Base-by-base conservation (phyloP, 2,113 vertebrate species). In the Perognathus longimembris region DNA sequence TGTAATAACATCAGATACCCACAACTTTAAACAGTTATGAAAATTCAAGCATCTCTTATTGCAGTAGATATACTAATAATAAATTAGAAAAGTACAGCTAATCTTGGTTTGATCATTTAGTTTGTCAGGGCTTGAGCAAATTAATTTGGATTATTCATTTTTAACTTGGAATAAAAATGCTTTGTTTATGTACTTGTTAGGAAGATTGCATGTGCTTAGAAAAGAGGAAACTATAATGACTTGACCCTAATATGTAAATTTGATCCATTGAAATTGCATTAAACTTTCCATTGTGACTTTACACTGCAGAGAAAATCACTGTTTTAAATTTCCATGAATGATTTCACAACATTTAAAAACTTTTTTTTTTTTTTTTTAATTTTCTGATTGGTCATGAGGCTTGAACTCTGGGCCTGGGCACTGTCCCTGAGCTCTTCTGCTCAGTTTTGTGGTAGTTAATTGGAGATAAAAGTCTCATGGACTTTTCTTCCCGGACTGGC, bases 211-310 rank as follows among this genome's bases (percentile, higher is more conserved):
- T 87, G 34, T 88, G 30, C 22, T 79, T 94, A 50, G 69, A 34
- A 34, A 88, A 85, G 85, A 36, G 74, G 6, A 5, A 59, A 64
- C 63, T 78, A 26, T 79, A 71, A 50, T 85, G 36, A 88, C 22
- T 90, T 82, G 20, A 93, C 24, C 12, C 24, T 88, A 36, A 91
- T 59, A 75, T 89, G 82, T 78, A 93, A 85, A 83, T 34, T 85
- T 34, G 17, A 78, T 42, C 50, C 11, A 36, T 7, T 88, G 61
- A 92, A 69, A 69, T 84, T 90, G 32, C 85, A 22, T 81, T 38
- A 63, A 95, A 89, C 28, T 94, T 90, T 79, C 32, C 40, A 30
- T 85, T 93, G 64, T 69, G n/a, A 50, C 57, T 94, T 90, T 94
- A 86, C 17, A 36, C 30, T 50, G 1, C 32, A 85, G 73, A 94